Base-by-base conservation (phyloP, 1,140 invertebrate species). In the Leptinotarsa lineolata region DNA sequence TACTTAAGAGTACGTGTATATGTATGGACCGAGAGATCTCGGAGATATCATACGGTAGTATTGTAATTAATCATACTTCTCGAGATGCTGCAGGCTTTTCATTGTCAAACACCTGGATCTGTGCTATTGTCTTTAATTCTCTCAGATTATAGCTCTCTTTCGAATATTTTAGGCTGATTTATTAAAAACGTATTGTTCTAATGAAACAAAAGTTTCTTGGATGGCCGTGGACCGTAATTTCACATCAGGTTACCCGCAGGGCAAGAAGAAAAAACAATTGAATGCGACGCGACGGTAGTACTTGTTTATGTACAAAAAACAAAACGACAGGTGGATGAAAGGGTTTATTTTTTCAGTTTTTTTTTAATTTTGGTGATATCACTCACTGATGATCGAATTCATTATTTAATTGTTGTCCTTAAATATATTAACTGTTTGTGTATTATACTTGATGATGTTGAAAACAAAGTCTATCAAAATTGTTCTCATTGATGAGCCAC, bases 71-170 rank as follows among this genome's bases (percentile, higher is more conserved):
- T 77, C 75, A 74, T 73, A 70, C 18, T 70, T 69, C 72, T 60
- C 61, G 48, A 65, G 66, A 59, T 59, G 69, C 73, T 70, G 24
- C 44, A 44, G 61, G 72, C 18, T 61, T 54, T 65, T 22, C 64
- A 39, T 8, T 68, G 72, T 46, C 72, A 74, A 77, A 77, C 75
- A 77, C 72, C 75, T 77, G 75, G 75, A 70, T 44, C 54, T 73
- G 75, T 77, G 75, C 75, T 69, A 74, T 77, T 77, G 75, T 77
- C 71, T 77, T 75, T 73, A 24, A 67, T 64, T 70, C 59, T 22
- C 67, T 70, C 61, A 72, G 75, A 77, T 77, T 77, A 74, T 69
- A 77, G 69, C 75, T 77, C 72, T 77, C 72, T 65, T 69, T 72
- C 72, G 72, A 72, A 77, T 77, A 77, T 77, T 74, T 77, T 74